Conservation (phyloP, 2,113 vertebrate genomes). For the Microcebus lehilahytsara region DNA sequence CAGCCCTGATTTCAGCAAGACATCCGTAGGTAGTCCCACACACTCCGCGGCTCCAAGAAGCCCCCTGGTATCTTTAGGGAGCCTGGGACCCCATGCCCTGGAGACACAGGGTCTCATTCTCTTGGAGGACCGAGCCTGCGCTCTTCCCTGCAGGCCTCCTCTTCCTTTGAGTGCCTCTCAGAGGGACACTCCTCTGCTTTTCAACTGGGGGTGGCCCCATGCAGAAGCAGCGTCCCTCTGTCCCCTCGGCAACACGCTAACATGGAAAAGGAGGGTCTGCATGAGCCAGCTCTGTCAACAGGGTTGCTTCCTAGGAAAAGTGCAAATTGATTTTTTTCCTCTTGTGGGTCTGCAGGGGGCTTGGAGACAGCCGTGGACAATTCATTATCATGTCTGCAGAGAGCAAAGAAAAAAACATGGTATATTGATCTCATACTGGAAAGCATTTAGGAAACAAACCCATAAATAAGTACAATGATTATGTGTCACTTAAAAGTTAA, state of each 20-base stretch:
- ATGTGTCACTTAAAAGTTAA: background rate
- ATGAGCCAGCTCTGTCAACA: background rate
- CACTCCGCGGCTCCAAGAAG: background rate
- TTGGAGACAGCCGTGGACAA: background rate
- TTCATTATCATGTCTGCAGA: background rate
- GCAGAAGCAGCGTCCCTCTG: background rate
- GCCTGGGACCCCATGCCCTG: background rate
- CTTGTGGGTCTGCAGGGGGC: background rate
- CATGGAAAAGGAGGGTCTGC: background rate
- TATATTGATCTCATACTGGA: background rate
- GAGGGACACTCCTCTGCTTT: background rate
- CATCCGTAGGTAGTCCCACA: background rate
- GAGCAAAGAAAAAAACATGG: background rate
- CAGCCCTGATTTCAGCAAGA: background rate
- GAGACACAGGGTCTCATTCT: background rate
- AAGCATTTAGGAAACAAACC: background rate
- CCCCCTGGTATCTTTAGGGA: background rate
- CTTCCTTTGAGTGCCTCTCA: background rate
- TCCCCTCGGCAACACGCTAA: background rate
- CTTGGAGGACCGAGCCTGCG: background rate
- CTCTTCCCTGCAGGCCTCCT: background rate
- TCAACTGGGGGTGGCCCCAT: background rate
- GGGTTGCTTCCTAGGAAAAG: conserved; percentile 7
- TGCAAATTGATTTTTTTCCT: conserved; percentile 17
- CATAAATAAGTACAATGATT: background rate